These are phyloP conservation scores for Thinocorus orbignyianus DNA, from an alignment of 2,113 vertebrate species.

Conservation along the genomic window DNA sequence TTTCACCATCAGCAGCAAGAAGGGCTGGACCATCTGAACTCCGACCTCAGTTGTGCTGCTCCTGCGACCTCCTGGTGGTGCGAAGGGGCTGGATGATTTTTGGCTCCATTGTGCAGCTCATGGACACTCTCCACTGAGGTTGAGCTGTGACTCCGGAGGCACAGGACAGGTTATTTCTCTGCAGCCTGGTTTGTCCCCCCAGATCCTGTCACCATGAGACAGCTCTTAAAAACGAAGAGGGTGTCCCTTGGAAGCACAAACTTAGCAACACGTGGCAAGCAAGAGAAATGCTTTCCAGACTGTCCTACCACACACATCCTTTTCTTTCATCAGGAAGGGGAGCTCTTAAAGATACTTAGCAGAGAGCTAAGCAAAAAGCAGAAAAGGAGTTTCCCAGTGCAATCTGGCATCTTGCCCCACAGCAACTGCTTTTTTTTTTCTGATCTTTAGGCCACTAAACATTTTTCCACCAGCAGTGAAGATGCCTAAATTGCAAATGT, in stretches of 20 bases:
- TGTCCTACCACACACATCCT: neutral
- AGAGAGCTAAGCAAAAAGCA: neutral
- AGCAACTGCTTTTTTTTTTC: neutral
- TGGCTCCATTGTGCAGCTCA: neutral
- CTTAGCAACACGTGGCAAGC: neutral
- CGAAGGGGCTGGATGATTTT: neutral
- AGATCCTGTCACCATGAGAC: neutral
- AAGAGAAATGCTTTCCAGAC: neutral
- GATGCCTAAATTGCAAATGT: neutral
- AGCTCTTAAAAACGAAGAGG: neutral
- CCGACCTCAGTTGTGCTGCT: neutral
- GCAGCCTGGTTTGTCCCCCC: neutral
- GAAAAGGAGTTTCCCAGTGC: neutral
- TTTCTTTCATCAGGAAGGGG: neutral
- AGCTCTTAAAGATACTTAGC: neutral
- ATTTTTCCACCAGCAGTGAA: neutral
- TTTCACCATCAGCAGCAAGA: neutral
- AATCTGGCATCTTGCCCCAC: neutral
- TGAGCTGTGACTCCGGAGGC: neutral
- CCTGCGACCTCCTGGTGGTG: neutral
- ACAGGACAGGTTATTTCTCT: neutral
- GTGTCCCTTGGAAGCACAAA: neutral
- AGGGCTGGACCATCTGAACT: neutral
- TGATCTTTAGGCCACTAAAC: neutral
- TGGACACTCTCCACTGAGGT: rapidly evolving